A percentile compares a stretch with the other conserved stretches of the same genome.
Conservation (phyloP, 2,797 vertebrate species). For the Pelobates cultripes region DNA sequence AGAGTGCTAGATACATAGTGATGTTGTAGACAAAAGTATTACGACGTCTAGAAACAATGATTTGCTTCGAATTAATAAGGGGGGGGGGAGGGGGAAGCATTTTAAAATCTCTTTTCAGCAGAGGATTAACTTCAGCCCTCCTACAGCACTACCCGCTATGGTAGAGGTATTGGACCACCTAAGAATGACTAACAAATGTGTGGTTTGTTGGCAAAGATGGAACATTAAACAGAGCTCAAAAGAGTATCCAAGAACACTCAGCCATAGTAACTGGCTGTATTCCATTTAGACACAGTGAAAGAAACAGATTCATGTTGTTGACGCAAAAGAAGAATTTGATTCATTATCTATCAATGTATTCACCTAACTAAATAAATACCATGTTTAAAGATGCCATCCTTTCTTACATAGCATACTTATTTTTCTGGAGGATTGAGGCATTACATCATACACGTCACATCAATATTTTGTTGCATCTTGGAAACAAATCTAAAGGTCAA, state of each 20-base stretch:
- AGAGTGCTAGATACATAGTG: no score
- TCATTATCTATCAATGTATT: not conserved
- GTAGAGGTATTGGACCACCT: not conserved
- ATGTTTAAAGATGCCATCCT: no score
- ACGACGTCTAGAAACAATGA: no score
- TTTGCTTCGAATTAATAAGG: not conserved
- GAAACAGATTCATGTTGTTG: not conserved
- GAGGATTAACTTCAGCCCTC: not conserved
- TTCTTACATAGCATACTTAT: no score
- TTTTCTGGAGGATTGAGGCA: no score
- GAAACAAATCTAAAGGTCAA: no score
- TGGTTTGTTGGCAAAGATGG: not conserved
- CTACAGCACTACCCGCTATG: not conserved
- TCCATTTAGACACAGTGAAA: not conserved
- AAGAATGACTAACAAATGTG: not conserved
- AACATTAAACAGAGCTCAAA: slow-evolving; percentile 2
- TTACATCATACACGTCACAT: no score
- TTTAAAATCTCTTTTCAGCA: not conserved
- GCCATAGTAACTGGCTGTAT: not conserved
- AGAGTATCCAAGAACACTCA: slow-evolving; percentile 6
- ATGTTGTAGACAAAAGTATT: no score
- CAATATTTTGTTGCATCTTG: no score
- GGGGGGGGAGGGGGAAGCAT: not conserved
- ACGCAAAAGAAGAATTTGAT: not conserved
- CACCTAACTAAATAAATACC: no score